Base-by-base conservation (phyloP, 2,888 invertebrate species). In the Galerucella calmariensis region DNA sequence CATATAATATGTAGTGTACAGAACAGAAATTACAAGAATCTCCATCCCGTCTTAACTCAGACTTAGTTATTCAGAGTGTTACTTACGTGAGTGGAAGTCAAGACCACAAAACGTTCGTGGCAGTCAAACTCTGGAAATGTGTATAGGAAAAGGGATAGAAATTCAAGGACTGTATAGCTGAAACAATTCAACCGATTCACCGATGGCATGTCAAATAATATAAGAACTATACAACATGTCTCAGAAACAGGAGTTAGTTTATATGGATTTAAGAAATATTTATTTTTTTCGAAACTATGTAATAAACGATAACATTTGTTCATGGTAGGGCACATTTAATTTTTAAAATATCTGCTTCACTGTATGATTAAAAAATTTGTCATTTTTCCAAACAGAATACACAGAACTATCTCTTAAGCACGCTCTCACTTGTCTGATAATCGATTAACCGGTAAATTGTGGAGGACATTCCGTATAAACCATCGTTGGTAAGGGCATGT, bases 11-110 rank as follows among this genome's bases (percentile, higher is more conserved):
- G 61, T n/a, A 66, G 75, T 65, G 53, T 63, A 67, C 68, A 61
- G 56, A 59, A 59, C 48, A 68, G 62, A 65, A 76, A 76, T 76
- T 76, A 73, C 76, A 73, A 68, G 73, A 71, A 73, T 73, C 68
- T 48, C 68, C 73, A 62, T 73, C 61, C 67, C 59, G 44, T 73
- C 63, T 20, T 27, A n/a, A 46, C 16, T 46, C 20, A 16, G 63
- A 65, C 63, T 65, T 68, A 35, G 73, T 66, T 73, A 73, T 68
- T 76, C 67, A 66, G 70, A 56, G 67, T 73, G 67, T 71, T 67
- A 68, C 71, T 16, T 44, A 20, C n/a, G 46, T 16, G 46, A 46
- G 20, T 65, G 63, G 62, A 69, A 76, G 70, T 67, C 61, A 48
- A 67, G 69, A 76, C 76, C 74, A 65, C 76, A 75, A 75, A 72